Conservation (phyloP, 2,888 invertebrate genomes). For the Alentia gelatinosa region DNA sequence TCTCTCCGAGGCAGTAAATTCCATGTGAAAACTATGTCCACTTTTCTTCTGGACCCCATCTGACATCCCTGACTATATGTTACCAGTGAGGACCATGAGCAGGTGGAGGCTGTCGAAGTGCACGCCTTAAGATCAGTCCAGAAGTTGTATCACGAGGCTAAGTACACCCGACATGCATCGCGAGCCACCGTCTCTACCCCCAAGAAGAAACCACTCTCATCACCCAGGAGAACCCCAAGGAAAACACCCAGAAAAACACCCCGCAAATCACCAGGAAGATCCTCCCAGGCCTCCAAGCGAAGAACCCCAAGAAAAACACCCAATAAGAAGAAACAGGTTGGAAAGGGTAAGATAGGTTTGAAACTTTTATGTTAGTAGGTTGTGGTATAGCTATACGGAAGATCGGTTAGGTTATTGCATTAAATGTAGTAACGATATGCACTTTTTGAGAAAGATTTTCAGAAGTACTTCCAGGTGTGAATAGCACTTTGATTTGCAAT, state of each 20-base stretch:
- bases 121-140: neutral
- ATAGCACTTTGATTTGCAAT: too few relatives aligned
- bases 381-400: too few relatives aligned
- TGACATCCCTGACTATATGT: too few relatives aligned
- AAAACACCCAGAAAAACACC: slow-evolving; percentile 4
- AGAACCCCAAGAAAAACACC: slow-evolving; percentile 39
- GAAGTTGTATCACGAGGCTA: slow-evolving; percentile 2
- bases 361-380: neutral
- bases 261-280: neutral
- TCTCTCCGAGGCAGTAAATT: too few relatives aligned
- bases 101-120: slow-evolving; percentile 1
- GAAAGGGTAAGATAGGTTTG: neutral
- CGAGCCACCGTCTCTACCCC: neutral
- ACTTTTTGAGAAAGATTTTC: too few relatives aligned
- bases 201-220: neutral
- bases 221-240: neutral
- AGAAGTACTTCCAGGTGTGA: too few relatives aligned
- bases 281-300: neutral
- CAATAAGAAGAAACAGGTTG: neutral
- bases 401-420: too few relatives aligned
- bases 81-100: slow-evolving; percentile 5
- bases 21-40: too few relatives aligned
- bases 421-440: too few relatives aligned
- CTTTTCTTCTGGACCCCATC: too few relatives aligned
- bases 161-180: neutral